These are phyloP conservation scores for Drosophila elegans DNA, from an alignment of 1,140 invertebrate genomes.

Conservation along the genomic window DNA sequence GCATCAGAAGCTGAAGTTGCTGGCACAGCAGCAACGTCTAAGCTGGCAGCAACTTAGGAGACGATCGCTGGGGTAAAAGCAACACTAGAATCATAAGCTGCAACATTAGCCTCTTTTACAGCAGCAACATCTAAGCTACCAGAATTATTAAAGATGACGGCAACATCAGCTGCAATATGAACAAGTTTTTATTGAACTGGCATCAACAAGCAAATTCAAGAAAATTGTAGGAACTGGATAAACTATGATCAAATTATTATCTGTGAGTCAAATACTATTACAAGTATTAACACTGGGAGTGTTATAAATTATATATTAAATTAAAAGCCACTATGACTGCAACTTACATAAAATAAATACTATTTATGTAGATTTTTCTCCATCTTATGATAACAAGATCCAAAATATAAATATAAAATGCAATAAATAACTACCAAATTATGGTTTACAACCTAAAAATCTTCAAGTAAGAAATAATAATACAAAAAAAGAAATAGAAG, in stretches of 20 bases:
- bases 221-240: too few relatives aligned
- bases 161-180: neutral
- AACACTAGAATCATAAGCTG: neutral
- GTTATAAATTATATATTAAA: too few relatives aligned
- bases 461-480: neutral
- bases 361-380: too few relatives aligned
- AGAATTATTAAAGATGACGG: too few relatives aligned
- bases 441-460: neutral
- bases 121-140: neutral
- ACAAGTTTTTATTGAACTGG: conserved; percentile 8
- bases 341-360: too few relatives aligned
- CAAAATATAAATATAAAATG: neutral
- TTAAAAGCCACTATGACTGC: too few relatives aligned
- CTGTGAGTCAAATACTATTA: too few relatives aligned
- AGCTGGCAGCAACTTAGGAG: conserved; percentile 15
- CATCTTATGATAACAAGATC: too few relatives aligned
- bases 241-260: too few relatives aligned
- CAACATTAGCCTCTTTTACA: neutral
- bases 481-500: neutral
- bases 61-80: neutral
- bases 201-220: too few relatives aligned
- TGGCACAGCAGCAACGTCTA: conserved; percentile 11
- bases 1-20: conserved; percentile 33
- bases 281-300: too few relatives aligned
- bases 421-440: neutral